A percentile compares a stretch with the other conserved stretches of the same genome.
Evolutionary conservation across 2,888 invertebrate genomes (phyloP).

Genomic region (Molorchus minor): DNA sequence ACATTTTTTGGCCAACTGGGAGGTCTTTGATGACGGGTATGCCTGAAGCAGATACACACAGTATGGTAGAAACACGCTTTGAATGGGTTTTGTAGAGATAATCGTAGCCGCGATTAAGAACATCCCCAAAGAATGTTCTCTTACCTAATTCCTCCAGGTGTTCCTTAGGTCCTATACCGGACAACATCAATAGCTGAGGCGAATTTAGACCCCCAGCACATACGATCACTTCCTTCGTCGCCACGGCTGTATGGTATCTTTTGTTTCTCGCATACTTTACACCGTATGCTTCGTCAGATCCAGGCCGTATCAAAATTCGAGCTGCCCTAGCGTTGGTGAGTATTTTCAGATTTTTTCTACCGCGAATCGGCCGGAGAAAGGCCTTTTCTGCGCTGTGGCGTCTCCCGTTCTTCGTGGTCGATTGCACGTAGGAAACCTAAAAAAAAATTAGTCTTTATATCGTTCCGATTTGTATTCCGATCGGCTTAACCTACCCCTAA

Average conservation of each 20-base stretch:
- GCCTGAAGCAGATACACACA: conserved; percentile 34
- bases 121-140: background rate
- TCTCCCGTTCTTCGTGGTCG: conserved; percentile 67
- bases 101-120: background rate
- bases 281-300: conserved; percentile 72
- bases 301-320: conserved; percentile 72
- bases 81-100: background rate
- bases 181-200: conserved; percentile 89
- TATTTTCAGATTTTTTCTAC: conserved; percentile 74
- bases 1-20: conserved; percentile 72
- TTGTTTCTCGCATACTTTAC: conserved; percentile 71
- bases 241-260: conserved; percentile 62
- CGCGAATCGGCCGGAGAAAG: conserved; percentile 69
- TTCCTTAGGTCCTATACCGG: conserved; percentile 70
- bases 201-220: conserved; percentile 89
- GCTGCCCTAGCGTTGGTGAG: conserved; percentile 70
- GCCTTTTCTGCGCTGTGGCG: conserved; percentile 74
- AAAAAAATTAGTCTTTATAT: no score
- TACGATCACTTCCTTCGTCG: conserved; percentile 82
- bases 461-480: background rate
- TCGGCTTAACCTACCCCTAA: conserved; percentile 64
- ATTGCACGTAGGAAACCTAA: conserved; percentile 67
- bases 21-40: conserved; percentile 71
- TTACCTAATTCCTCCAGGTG: conserved; percentile 45
- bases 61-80: background rate